Percentiles rank a stretch among this genome's conserved stretches.
These are phyloP conservation scores for Pectinophora gossypiella DNA, from an alignment of 1,140 invertebrate genomes.

Conservation along the genomic window DNA sequence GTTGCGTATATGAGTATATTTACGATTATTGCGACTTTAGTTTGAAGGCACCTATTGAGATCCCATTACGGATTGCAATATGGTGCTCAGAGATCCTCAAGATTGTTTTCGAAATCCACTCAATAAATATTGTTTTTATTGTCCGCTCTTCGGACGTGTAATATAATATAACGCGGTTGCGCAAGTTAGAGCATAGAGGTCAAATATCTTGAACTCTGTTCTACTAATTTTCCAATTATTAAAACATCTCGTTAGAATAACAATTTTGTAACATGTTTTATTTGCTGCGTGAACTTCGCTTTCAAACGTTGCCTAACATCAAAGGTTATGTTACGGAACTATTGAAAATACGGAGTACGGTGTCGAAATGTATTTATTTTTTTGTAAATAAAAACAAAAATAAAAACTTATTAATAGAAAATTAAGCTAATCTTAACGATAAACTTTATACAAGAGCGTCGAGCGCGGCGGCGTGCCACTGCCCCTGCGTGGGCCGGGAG, in stretches of 20 bases:
- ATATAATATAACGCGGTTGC: too few species aligned
- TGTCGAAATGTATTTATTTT: conserved; percentile 74
- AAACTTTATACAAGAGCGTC: conserved; percentile 70
- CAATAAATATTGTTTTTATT: too few species aligned
- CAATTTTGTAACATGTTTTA: background rate
- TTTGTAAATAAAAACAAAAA: conserved; percentile 55
- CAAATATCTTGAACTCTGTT: background rate
- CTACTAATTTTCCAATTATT: background rate
- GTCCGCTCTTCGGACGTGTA: too few species aligned
- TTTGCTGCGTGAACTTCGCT: background rate
- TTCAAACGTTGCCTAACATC: background rate
- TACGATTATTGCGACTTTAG: too few species aligned
- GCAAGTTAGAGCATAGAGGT: background rate
- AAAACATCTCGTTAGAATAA: background rate
- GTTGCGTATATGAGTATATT: too few species aligned
- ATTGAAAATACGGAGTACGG: conserved; percentile 31
- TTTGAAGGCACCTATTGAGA: too few species aligned
- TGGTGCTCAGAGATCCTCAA: too few species aligned
- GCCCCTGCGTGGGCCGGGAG: conserved; percentile 25
- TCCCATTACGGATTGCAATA: too few species aligned
- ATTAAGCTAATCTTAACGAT: conserved; percentile 64
- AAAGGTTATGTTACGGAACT: background rate
- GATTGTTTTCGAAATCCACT: too few species aligned
- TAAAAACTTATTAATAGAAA: conserved; percentile 48
- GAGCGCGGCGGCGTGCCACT: conserved; percentile 58